Conservation (phyloP, 2,797 vertebrate genomes). For the Sebastes melanostomus region DNA sequence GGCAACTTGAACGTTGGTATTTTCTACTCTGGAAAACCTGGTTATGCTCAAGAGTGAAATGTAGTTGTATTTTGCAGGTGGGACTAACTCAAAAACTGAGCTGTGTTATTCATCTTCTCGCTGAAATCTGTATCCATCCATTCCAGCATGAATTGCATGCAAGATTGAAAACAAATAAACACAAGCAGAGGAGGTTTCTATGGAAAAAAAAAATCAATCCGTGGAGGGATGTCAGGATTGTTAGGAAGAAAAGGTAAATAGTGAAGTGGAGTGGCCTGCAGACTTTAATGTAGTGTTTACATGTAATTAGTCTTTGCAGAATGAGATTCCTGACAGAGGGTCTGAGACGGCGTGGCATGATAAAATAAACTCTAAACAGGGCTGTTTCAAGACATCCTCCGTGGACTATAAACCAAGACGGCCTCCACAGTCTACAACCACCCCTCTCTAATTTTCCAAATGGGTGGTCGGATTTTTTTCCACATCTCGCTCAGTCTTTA, state of each 20-base stretch:
- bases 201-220: conserved; percentile 76
- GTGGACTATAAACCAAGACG: conserved; percentile 80
- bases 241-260: conserved; percentile 82
- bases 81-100: conserved; percentile 27
- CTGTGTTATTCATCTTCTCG: conserved; percentile 31
- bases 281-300: conserved; percentile 81
- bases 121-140: conserved; percentile 53
- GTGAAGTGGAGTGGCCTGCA: conserved; percentile 74
- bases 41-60: conserved; percentile 43
- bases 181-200: conserved; percentile 62
- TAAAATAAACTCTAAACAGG: conserved; percentile 84
- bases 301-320: conserved; percentile 84
- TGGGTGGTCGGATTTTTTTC: conserved; percentile 75
- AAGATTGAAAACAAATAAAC: conserved; percentile 78
- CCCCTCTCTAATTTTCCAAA: conserved; percentile 76
- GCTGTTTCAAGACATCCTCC: conserved; percentile 82
- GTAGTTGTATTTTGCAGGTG: conserved; percentile 45
- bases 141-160: conserved; percentile 63
- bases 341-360: conserved; percentile 76
- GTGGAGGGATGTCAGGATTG: conserved; percentile 75
- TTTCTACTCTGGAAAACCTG: conserved; percentile 32
- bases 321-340: conserved; percentile 82
- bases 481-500: conserved; percentile 38
- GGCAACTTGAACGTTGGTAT: conserved; percentile 11
- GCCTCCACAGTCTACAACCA: conserved; percentile 79